Evolutionary conservation across 2,888 invertebrate genomes (phyloP).

Genomic region (Cataglyphis cursor): DNA sequence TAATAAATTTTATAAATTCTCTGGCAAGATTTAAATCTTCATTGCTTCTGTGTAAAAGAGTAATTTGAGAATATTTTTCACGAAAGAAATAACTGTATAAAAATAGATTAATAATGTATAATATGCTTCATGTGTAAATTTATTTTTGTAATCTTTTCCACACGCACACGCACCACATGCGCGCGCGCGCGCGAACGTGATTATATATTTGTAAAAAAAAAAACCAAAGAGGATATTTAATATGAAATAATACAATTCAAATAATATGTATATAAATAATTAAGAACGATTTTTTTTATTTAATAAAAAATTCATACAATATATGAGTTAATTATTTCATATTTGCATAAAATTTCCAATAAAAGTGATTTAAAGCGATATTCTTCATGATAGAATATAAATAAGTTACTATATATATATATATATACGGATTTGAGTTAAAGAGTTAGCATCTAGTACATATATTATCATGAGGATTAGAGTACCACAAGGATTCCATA

Average conservation of each 20-base stretch:
- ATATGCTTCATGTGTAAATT: background rate
- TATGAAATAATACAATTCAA: background rate
- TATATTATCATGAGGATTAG: slow-evolving; percentile 85
- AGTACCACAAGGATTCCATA: slow-evolving; percentile 86
- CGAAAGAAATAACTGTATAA: background rate
- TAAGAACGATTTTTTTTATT: background rate
- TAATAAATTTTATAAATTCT: slow-evolving; percentile 83
- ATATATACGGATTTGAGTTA: too few relatives aligned
- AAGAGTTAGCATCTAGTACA: background rate
- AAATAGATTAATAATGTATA: background rate
- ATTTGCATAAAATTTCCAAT: background rate
- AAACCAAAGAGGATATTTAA: background rate
- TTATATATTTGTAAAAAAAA: background rate
- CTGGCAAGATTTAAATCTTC: slow-evolving; percentile 81
- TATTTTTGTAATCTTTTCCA: background rate
- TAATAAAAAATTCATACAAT: background rate
- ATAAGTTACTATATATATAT: background rate
- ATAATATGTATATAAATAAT: background rate
- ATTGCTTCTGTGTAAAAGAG: background rate
- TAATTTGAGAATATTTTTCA: background rate
- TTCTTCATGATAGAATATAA: background rate
- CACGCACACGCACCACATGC: too few relatives aligned
- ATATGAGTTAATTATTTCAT: background rate
- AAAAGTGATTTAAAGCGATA: background rate
- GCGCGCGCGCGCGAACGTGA: too few relatives aligned